Evolutionary conservation across 2,113 vertebrate genomes (phyloP), one percentile per base, ranked within the genome.

Genomic region (Romanogobio albipinnatus): DNA sequence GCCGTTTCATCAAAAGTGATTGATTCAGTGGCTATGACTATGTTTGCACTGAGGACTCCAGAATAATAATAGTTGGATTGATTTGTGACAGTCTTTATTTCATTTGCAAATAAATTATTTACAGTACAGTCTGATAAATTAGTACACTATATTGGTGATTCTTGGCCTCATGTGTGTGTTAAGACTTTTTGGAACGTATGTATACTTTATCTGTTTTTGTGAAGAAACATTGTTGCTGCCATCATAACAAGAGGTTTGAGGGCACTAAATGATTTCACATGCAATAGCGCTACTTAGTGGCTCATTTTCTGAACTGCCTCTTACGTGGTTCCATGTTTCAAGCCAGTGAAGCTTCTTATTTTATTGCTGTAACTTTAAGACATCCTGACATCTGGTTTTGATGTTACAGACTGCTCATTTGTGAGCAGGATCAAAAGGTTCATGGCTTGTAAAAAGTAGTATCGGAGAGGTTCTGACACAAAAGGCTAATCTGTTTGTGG

Each of bases 261-360:
- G 3, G 24, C 5, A 17, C 49, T 15, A 19, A 22, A 49, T 13
- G 17, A n/a, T 59, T 73, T 85, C 14, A 29, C 36, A 58, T 15
- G 36, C 36, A 61, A 73, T 45, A 78, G 84, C 53, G 39, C 76
- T 29, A 1, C 76, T 53, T 73, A 36, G 76, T 80, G 76, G 84
- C 64, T 22, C 33, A 5, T 68, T 33, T 56, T 10, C 8, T 43
- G 36, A 43, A 84, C 14, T 61, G 51, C 49, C 47, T 76, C 74
- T 26, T 53, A 1, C 15, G 1, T 29, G 47, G 45, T 29, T 64
- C 45, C 15, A 19, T 29, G 33, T 29, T 19, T 80, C 5, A 64
- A 49, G 39, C 77, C 13, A 29, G 13, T 13, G 2, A 80, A 45
- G 13, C 58, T 61, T 22, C 22, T 79, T 24, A 43, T 45, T 61